phyloP scores from a whole-genome alignment of 2,113 vertebrate genomes.

The Regulus satrapa region DNA sequence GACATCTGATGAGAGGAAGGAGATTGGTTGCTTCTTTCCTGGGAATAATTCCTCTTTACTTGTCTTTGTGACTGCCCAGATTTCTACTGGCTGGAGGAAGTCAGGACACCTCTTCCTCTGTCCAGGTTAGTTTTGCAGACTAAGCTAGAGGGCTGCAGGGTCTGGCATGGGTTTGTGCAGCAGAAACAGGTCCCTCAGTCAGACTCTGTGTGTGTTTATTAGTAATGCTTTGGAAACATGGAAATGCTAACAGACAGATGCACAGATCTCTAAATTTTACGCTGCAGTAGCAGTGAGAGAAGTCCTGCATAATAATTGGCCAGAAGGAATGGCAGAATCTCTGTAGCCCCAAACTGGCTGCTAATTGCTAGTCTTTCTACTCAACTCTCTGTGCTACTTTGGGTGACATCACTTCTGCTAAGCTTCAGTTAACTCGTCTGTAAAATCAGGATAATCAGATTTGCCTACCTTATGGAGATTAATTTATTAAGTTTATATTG shows the following conservation, averaged over 20 bases:
- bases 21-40: background rate
- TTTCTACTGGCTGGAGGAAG: background rate
- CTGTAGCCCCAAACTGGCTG: background rate
- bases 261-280: background rate
- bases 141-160: background rate
- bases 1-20: background rate
- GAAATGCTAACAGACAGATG: background rate
- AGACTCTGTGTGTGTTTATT: background rate
- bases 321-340: background rate
- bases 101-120: background rate
- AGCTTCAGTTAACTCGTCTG: constrained; percentile 25
- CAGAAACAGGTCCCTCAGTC: background rate
- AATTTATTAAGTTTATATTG: constrained; percentile 41
- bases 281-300: background rate
- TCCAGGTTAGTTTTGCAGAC: background rate
- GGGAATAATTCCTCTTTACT: background rate
- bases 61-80: background rate
- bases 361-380: background rate
- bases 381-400: background rate
- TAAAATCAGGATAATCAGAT: constrained; percentile 41
- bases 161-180: background rate
- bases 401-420: background rate
- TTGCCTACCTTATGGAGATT: constrained; percentile 21
- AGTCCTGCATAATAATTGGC: background rate
- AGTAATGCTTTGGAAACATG: background rate